These are phyloP conservation scores for Leucophenga montana DNA, from an alignment of 2,888 invertebrate species.

Conservation along the genomic window DNA sequence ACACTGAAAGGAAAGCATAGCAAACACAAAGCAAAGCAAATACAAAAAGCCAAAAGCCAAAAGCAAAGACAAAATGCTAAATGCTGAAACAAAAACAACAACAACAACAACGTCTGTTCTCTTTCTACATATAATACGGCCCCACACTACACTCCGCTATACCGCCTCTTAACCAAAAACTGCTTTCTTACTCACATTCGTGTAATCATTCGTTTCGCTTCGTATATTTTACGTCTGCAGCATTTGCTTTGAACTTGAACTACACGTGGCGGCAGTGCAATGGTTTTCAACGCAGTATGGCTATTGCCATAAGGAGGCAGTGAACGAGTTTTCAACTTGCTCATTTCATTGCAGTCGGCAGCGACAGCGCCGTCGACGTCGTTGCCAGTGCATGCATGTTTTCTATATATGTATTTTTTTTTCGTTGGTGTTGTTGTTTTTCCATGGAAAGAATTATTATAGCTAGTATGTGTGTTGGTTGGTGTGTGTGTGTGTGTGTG, in stretches of 20 bases:
- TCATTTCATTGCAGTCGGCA: conserved; percentile 51
- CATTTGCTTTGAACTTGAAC: conserved; percentile 71
- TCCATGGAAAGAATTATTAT: neutral
- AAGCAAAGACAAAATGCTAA: neutral
- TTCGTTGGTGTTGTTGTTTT: too few species aligned
- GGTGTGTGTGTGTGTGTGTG: too few species aligned
- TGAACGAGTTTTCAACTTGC: conserved; percentile 58
- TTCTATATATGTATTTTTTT: conserved; percentile 24
- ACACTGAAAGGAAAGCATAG: too few species aligned
- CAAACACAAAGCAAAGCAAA: too few species aligned
- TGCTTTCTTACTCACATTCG: conserved; percentile 27
- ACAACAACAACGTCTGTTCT: neutral
- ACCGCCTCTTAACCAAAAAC: neutral
- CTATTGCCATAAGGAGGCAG: conserved; percentile 56
- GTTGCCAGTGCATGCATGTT: conserved; percentile 22
- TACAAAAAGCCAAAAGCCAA: neutral
- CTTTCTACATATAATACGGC: too few species aligned
- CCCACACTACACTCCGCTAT: neutral
- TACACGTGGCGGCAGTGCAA: conserved; percentile 73
- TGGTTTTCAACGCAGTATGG: conserved; percentile 51
- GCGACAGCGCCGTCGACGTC: too few species aligned
- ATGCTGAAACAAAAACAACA: neutral
- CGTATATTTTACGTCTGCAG: neutral
- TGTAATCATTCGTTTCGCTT: conserved; percentile 47
- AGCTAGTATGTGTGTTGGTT: too few species aligned